These are phyloP conservation scores for Drosophila nr. fundita DNA, from an alignment of 2,888 invertebrate genomes.

Conservation along the genomic window DNA sequence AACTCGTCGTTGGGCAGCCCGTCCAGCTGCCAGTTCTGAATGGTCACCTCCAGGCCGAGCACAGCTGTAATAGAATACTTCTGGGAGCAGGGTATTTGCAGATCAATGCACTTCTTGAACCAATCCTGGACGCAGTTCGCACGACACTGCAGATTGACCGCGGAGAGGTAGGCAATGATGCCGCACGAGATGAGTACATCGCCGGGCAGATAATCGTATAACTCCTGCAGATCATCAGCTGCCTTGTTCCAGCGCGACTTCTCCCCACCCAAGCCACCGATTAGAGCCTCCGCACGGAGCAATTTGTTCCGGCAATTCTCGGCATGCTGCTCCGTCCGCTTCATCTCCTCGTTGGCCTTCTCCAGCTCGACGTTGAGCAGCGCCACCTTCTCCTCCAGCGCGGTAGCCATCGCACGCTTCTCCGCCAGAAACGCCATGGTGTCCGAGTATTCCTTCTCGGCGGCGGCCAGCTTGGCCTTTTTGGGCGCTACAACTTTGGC, in stretches of 20 bases:
- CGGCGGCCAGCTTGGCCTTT: constrained; percentile 91
- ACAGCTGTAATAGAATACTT: constrained; percentile 90
- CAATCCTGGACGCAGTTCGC: constrained; percentile 88
- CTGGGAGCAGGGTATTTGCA: constrained; percentile 91
- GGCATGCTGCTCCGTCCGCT: constrained; percentile 91
- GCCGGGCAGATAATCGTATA: constrained; percentile 93
- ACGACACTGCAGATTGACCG: constrained; percentile 91
- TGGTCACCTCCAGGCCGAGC: constrained; percentile 93
- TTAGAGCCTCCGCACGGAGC: constrained; percentile 93
- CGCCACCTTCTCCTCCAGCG: constrained; percentile 91
- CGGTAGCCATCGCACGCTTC: constrained; percentile 91
- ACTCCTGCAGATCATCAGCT: constrained; percentile 90
- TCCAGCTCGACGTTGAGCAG: constrained; percentile 89
- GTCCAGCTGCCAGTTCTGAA: constrained; percentile 91
- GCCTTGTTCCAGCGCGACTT: constrained; percentile 93
- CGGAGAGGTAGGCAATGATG: constrained; percentile 94
- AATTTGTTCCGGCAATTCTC: constrained; percentile 94
- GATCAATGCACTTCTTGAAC: constrained; percentile 88
- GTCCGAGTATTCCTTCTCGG: constrained; percentile 92
- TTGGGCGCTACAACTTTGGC: constrained; percentile 94
- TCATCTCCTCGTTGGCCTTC: constrained; percentile 91
- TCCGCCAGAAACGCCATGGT: constrained; percentile 94
- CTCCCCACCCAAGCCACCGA: constrained; percentile 95
- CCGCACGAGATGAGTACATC: constrained; percentile 95
- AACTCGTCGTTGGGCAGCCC: constrained; percentile 94